phyloP scores from a whole-genome alignment of 2,888 invertebrate genomes.

The Netelia virgata region DNA sequence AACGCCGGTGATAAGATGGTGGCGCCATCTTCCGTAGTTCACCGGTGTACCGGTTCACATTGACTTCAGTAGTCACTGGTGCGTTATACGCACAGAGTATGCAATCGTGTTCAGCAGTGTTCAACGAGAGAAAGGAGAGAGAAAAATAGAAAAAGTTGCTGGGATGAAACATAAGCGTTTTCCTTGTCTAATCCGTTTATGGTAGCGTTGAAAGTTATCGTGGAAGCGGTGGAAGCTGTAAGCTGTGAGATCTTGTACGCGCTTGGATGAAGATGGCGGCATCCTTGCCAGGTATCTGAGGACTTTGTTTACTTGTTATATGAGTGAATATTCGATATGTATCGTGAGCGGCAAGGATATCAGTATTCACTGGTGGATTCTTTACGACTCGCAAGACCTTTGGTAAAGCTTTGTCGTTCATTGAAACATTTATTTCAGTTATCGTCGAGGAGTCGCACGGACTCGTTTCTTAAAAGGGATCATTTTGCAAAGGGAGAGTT shows the following conservation, averaged over 20 bases:
- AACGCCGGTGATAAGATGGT: not conserved
- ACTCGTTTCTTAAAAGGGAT: slow-evolving; percentile 2
- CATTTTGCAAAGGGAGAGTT: not conserved
- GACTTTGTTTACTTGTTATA: slow-evolving; percentile 32
- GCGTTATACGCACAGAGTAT: not conserved
- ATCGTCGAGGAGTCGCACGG: not conserved
- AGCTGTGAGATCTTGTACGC: not conserved
- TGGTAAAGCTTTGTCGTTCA: not conserved
- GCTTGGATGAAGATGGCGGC: slow-evolving; percentile 74
- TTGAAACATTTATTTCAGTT: slow-evolving; percentile 24
- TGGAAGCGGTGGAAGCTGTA: not conserved
- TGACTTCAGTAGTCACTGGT: not conserved
- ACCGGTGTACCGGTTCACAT: not conserved
- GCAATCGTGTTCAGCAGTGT: not conserved
- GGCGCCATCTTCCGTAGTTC: not conserved
- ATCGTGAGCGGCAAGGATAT: not conserved
- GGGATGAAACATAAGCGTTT: slow-evolving; percentile 12
- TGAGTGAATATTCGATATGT: not conserved
- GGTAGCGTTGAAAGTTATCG: slow-evolving; percentile 4
- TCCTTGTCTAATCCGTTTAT: slow-evolving; percentile 36
- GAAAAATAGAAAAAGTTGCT: not conserved
- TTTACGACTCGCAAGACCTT: not conserved
- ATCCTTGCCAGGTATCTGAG: slow-evolving; percentile 75
- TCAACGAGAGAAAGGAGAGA: not conserved
- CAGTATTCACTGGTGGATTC: not conserved